Conservation (phyloP, 2,113 vertebrate species). For the Callipepla californica region DNA sequence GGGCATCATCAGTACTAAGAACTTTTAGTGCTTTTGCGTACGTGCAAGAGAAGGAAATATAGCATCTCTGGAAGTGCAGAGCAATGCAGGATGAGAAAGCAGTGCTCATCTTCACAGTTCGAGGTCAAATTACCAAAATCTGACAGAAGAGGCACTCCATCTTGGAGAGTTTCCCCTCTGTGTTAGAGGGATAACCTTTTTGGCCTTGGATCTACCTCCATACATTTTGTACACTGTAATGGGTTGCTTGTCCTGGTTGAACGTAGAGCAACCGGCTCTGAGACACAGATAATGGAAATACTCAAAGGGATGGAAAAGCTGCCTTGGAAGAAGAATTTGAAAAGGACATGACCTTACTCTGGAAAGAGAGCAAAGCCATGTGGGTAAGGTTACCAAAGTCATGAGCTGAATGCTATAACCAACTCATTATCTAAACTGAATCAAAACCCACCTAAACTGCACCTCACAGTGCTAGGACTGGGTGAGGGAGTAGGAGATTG, state of each 20-base stretch:
- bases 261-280: neutral
- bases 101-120: rapidly evolving
- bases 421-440: neutral
- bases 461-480: neutral
- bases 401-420: neutral
- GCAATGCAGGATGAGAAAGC: rapidly evolving
- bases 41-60: neutral
- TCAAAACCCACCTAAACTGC: neutral
- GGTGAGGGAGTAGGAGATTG: neutral
- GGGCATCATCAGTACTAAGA: neutral
- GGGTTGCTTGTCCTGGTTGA: neutral
- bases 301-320: neutral
- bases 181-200: neutral
- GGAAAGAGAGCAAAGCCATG: neutral
- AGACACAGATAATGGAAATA: neutral
- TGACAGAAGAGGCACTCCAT: neutral
- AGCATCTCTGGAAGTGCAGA: neutral
- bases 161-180: neutral
- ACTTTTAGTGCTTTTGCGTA: neutral
- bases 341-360: neutral
- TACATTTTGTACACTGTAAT: neutral
- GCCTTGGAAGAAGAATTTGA: neutral
- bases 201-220: neutral
- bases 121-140: neutral
- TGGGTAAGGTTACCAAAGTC: neutral